A percentile compares a stretch with the other conserved stretches of the same genome.
These are phyloP conservation scores for Acanthurus tractus DNA, from an alignment of 2,797 vertebrate species.

Conservation along the genomic window DNA sequence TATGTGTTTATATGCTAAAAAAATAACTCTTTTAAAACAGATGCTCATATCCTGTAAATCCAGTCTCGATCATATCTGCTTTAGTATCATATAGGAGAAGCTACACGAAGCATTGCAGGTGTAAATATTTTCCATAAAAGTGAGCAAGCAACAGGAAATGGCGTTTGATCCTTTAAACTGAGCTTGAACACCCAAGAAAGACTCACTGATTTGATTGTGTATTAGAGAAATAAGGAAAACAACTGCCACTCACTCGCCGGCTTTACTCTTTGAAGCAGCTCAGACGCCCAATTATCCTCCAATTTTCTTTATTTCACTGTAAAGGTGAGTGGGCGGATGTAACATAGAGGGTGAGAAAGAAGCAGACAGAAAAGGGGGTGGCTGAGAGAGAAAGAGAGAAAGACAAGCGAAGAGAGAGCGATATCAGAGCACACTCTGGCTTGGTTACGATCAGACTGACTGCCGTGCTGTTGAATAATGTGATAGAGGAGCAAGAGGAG, in stretches of 20 bases:
- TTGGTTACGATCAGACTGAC: conserved; percentile 51
- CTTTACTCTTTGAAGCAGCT: conserved; percentile 52
- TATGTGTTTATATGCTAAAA: neutral
- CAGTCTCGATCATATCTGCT: conserved; percentile 3
- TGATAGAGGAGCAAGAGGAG: conserved; percentile 46
- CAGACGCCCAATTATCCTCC: conserved; percentile 50
- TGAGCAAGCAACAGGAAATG: neutral
- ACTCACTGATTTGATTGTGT: conserved; percentile 38
- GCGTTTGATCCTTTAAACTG: conserved; percentile 39
- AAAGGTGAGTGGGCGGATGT: conserved; percentile 75
- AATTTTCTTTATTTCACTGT: conserved; percentile 62
- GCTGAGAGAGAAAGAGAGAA: conserved; percentile 26
- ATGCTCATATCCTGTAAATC: neutral
- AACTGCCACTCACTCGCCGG: conserved; percentile 37
- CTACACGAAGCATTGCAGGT: neutral
- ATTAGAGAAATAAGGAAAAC: conserved; percentile 20
- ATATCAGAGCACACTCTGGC: conserved; percentile 52
- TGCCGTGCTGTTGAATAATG: conserved; percentile 45
- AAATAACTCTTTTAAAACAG: neutral
- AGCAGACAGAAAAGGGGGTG: conserved; percentile 57
- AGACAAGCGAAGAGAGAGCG: conserved; percentile 25
- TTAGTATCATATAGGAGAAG: neutral
- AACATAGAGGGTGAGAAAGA: conserved; percentile 67
- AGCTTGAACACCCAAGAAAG: neutral
- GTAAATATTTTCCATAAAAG: conserved; percentile 14